Base-by-base conservation (phyloP, 2,888 invertebrate species). In the Heliconius cydno region DNA sequence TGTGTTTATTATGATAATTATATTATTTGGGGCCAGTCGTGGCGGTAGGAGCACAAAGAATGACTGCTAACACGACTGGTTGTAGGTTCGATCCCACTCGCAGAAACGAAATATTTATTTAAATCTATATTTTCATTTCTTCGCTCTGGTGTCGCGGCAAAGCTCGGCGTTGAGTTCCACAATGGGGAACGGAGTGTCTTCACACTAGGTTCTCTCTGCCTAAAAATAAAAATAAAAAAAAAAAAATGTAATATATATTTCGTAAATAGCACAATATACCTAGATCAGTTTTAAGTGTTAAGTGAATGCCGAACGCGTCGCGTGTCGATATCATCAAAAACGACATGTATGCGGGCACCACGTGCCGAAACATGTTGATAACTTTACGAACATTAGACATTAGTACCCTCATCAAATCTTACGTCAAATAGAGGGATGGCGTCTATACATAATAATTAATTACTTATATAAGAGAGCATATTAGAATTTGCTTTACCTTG, bases 291-390 rank as follows among this genome's bases (percentile, higher is more conserved):
- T 25, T 34, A 41, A 22, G 46, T n/a, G 66, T 66, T 75, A 75
- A 75, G 75, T 75, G 65, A 41, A 75, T 75, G 75, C 65, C 75
- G 28, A 66, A 57, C 73, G 13, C 25, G 73, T 73, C 34, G 66
- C 25, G 38, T 52, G 63, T 34, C 12, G 68, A 66, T 75, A 66
- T 75, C 30, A 80, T 76, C 76, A 63, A 68, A 67, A 65, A 76
- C 87, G 89, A 88, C 88, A 87, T 88, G 88, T 86, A 92, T 92
- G 90, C 92, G 93, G 92, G 92, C 82, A 87, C 86, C 92, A 88
- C 91, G 92, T 91, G 92, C 88, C 82, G 70, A 76, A 60, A 77
- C 70, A 65, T 66, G 67, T 73, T 67, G 60, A 76, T 72, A 41
- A 79, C 77, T 71, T 57, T 77, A 77, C 70, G 52, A 70, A 34